Evolutionary conservation across 2,888 invertebrate species (phyloP).

Genomic region (Pseudeuparius sepicola): DNA sequence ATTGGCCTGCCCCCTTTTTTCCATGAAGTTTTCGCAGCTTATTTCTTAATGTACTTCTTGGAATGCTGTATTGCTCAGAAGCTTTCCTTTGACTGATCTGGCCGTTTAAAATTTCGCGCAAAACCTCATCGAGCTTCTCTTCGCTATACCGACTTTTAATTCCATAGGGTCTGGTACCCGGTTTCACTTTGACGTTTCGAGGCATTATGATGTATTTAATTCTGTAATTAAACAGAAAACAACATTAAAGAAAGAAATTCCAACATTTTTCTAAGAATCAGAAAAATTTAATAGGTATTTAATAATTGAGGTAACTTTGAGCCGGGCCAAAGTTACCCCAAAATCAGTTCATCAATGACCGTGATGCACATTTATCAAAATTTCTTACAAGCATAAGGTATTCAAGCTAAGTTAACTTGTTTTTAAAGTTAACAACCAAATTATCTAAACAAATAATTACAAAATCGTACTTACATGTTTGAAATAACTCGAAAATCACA

Average conservation of each 20-base stretch:
- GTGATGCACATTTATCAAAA: no score
- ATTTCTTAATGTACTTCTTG: constrained; percentile 10
- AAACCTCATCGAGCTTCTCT: constrained; percentile 10
- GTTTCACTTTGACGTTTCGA: constrained; percentile 4
- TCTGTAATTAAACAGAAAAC: constrained; percentile 3
- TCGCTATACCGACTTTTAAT: constrained; percentile 9
- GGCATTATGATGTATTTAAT: constrained; percentile 6
- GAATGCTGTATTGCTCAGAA: constrained; percentile 8
- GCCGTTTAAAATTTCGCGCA: constrained; percentile 10
- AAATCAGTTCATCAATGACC: neutral
- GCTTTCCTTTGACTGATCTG: constrained; percentile 12
- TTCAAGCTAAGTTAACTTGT: neutral
- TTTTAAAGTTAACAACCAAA: constrained; percentile 2
- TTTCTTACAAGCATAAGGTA: no score
- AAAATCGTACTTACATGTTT: constrained; percentile 10
- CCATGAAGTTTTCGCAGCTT: constrained; percentile 8
- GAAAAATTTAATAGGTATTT: no score
- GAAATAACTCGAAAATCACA: constrained; percentile 9
- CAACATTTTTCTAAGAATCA: no score
- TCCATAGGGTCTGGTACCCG: constrained; percentile 12
- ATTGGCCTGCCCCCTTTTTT: constrained; percentile 9
- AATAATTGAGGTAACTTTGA: constrained; percentile 4
- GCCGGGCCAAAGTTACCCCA: constrained; percentile 7
- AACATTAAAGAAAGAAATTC: no score
- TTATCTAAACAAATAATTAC: constrained; percentile 5